phyloP scores from a whole-genome alignment of 2,888 invertebrate genomes.

The Aleiodes alternator region DNA sequence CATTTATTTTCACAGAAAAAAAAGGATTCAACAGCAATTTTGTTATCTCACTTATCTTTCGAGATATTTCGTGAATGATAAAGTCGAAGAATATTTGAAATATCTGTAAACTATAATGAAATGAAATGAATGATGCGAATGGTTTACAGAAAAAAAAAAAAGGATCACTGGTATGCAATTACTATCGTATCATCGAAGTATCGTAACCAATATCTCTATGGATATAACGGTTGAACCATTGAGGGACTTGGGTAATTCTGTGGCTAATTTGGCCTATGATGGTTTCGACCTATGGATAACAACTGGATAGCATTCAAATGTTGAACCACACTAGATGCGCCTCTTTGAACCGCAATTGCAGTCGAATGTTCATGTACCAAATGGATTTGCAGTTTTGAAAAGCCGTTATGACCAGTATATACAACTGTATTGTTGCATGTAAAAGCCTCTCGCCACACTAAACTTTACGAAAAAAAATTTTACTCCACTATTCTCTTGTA shows the following conservation, averaged over 20 bases:
- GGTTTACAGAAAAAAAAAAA: too few relatives aligned
- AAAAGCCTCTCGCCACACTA: slow-evolving; percentile 25
- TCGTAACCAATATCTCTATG: not conserved
- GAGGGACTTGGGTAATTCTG: slow-evolving; percentile 34
- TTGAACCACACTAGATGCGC: slow-evolving; percentile 23
- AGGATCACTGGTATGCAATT: too few relatives aligned
- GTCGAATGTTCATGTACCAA: slow-evolving; percentile 28
- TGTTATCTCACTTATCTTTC: too few relatives aligned
- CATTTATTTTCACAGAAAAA: too few relatives aligned
- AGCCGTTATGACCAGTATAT: not conserved
- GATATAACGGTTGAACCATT: too few relatives aligned
- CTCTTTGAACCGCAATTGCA: slow-evolving; percentile 39
- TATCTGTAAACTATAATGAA: too few relatives aligned
- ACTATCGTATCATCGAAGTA: not conserved
- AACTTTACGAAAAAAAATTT: slow-evolving; percentile 11
- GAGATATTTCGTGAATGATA: too few relatives aligned
- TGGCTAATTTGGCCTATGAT: slow-evolving; percentile 41
- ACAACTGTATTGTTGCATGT: slow-evolving; percentile 4
- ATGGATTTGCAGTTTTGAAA: slow-evolving; percentile 35
- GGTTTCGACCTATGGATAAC: slow-evolving; percentile 28
- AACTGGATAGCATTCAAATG: slow-evolving; percentile 15
- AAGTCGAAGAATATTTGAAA: too few relatives aligned
- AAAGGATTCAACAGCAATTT: too few relatives aligned
- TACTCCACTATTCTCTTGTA: not conserved
- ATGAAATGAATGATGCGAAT: too few relatives aligned